Percentiles rank a stretch among this genome's conserved stretches.
These are phyloP conservation scores for Ctenosaura bakeri DNA, from an alignment of 2,797 vertebrate genomes.

Conservation along the genomic window DNA sequence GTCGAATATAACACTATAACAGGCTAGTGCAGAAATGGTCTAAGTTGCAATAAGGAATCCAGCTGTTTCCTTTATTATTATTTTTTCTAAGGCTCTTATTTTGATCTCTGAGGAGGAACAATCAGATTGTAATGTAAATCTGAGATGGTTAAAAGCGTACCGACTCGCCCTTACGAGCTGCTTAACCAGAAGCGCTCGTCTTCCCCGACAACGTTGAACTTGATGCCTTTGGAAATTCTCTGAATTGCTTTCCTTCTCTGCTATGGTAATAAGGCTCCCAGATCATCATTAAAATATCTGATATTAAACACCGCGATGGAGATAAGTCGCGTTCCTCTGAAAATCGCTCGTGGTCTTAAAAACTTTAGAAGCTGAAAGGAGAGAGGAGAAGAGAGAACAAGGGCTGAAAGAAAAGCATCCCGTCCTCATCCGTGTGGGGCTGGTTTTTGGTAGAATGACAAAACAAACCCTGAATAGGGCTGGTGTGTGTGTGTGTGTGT, in stretches of 20 bases:
- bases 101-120: not conserved
- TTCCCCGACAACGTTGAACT: not conserved
- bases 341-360: not conserved
- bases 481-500: too few species aligned
- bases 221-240: not conserved
- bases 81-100: not conserved
- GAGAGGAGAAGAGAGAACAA: not conserved
- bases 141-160: not conserved
- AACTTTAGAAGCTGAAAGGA: not conserved
- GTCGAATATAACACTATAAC: too few species aligned
- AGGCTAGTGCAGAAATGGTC: too few species aligned
- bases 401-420: slow-evolving; percentile 6
- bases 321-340: not conserved
- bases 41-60: not conserved
- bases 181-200: not conserved
- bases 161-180: not conserved
- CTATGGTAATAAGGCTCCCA: slow-evolving; percentile 28
- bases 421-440: not conserved
- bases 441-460: not conserved
- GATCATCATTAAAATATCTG: slow-evolving; percentile 22
- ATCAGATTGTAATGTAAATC: not conserved
- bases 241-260: not conserved
- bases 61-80: not conserved
- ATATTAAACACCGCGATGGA: not conserved
- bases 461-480: too few species aligned